Base-by-base conservation (phyloP, 2,888 invertebrate genomes). In the Pyrgus malvae region DNA sequence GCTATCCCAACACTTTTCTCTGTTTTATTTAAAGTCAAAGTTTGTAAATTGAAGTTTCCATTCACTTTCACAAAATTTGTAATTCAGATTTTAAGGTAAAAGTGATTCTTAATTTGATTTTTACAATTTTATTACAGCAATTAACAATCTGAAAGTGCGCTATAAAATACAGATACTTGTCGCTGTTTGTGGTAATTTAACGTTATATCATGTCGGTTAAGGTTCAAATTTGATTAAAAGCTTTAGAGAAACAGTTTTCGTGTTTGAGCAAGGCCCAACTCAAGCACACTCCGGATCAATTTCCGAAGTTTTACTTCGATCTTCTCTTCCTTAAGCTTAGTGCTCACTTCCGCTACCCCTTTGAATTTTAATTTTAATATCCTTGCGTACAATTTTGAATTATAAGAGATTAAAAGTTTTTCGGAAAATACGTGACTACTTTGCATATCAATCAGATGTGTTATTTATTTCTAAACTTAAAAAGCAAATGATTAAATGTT, bases 281-380 rank as follows among this genome's bases (percentile, higher is more conserved):
- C 25, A 40, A 16, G 49, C 40, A 44, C 50, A 76, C 79, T 76
- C 64, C 66, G 75, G 80, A 82, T 83, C 82, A 80, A 83, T 83
- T 80, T 78, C 73, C 69, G 68, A 84, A 84, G 78, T 84, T 83
- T 74, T 71, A 72, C 79, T 78, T 76, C 80, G 73, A 77, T 80
- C 78, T 74, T 74, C 61, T 61, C 65, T 66, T 69, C 67, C 67
- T 66, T 67, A 68, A 63, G 76, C 62, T 31, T 31, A 53, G 53
- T 53, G 38, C 45, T 53, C 53, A 53, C 53, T 53, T 53, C 38
- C 45, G 29, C 44, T 44, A 35, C 11, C 27, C 25, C 14, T 31
- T 45, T 38, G 14, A 45, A 44, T 44, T 42, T 51, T 38, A 48
- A 48, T 48, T 48, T 48, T 19, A 48, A 27, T 38, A 41, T 41